Conservation (phyloP, 2,888 invertebrate genomes). For the Diloba caeruleocephala region DNA sequence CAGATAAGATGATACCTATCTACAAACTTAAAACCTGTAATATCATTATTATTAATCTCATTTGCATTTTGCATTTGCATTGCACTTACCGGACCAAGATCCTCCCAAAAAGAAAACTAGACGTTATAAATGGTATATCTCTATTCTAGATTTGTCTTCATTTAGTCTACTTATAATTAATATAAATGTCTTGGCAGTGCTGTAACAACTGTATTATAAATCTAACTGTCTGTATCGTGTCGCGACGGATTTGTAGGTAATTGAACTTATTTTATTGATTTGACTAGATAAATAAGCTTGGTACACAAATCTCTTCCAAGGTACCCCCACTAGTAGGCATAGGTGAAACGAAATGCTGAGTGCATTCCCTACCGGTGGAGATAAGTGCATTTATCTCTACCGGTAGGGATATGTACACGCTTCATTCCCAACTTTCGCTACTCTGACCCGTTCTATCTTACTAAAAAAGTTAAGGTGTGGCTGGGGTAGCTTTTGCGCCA, state of each 20-base stretch:
- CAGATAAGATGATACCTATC: constrained; percentile 42
- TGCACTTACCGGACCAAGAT: constrained; percentile 18
- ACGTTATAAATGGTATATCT: constrained; percentile 44
- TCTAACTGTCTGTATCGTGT: constrained; percentile 50
- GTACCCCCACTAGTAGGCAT: too few relatives aligned
- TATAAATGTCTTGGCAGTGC: constrained; percentile 81
- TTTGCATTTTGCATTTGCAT: constrained; percentile 19
- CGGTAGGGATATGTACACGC: too few relatives aligned
- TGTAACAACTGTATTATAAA: constrained; percentile 74
- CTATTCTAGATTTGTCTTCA: constrained; percentile 66
- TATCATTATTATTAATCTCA: constrained; percentile 23
- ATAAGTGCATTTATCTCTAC: too few relatives aligned
- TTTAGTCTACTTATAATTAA: constrained; percentile 68
- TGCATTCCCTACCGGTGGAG: too few relatives aligned
- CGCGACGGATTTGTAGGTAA: constrained; percentile 48
- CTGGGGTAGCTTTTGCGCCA: too few relatives aligned
- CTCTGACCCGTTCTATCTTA: too few relatives aligned
- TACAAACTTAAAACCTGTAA: constrained; percentile 31
- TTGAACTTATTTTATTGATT: constrained; percentile 29
- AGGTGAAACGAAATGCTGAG: too few relatives aligned
- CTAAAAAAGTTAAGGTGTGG: too few relatives aligned
- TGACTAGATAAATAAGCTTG: constrained; percentile 33
- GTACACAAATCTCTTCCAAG: too few relatives aligned
- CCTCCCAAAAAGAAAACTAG: constrained; percentile 44
- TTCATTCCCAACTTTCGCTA: too few relatives aligned